Evolutionary conservation across 2,113 vertebrate genomes (phyloP).

Genomic region (Beaufortia kweichowensis): DNA sequence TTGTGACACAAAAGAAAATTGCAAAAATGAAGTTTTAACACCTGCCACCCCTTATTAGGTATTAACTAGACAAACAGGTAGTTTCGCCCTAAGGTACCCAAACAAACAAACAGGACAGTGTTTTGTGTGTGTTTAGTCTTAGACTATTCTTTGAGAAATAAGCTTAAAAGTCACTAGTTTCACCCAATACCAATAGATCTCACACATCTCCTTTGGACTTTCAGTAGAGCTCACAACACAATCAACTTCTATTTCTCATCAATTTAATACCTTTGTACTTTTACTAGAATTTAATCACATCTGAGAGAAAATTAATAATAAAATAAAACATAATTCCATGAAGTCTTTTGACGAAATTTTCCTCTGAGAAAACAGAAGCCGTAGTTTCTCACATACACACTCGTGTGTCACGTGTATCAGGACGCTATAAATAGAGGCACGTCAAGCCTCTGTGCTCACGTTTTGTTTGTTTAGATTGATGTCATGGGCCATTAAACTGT

Average conservation of each 20-base stretch:
- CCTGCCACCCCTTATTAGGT: no score
- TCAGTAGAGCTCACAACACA: no score
- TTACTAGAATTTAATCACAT: neutral
- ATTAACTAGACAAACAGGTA: no score
- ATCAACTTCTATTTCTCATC: no score
- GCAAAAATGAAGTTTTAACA: neutral
- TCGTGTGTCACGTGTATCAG: neutral
- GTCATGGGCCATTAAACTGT: neutral
- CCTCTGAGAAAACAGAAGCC: neutral
- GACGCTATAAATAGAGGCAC: neutral
- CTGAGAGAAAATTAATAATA: neutral
- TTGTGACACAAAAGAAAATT: neutral
- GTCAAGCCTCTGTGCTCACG: neutral
- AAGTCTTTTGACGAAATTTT: neutral
- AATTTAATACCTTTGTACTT: neutral
- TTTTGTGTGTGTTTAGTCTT: no score
- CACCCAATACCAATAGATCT: no score
- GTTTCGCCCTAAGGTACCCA: neutral
- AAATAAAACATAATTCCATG: no score
- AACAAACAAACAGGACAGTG: no score
- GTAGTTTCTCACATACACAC: neutral
- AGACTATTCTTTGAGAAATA: no score
- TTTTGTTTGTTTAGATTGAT: constrained; percentile 23
- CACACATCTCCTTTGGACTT: no score
- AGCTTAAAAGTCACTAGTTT: no score